phyloP scores from a whole-genome alignment of 1,140 invertebrate species.

The Pristionchus pacificus region DNA sequence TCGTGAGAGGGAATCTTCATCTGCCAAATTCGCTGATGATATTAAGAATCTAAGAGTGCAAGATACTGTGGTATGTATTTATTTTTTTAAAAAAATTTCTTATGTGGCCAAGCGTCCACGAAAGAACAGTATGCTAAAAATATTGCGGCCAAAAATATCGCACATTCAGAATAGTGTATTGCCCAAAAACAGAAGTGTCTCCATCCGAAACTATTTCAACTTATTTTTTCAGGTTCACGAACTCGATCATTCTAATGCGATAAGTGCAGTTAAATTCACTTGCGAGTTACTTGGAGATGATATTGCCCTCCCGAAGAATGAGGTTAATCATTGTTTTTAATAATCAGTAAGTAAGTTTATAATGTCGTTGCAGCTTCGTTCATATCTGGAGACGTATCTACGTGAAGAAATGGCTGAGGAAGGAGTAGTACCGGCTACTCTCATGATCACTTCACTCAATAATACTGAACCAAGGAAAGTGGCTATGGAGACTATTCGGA shows the following conservation, averaged over 20 bases:
- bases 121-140: no score
- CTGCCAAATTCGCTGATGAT: not conserved
- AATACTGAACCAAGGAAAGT: conserved; percentile 1
- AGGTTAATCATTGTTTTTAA: conserved; percentile 14
- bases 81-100: no score
- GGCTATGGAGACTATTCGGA: conserved; percentile 31
- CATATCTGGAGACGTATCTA: conserved; percentile 24
- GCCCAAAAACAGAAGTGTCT: no score
- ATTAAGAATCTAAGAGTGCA: conserved; percentile 4
- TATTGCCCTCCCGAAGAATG: conserved; percentile 8
- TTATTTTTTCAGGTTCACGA: conserved; percentile 20
- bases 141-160: no score
- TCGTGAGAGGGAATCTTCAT: conserved; percentile 1
- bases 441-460: conserved; percentile 30
- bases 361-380: conserved; percentile 18
- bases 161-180: no score
- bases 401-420: conserved; percentile 16
- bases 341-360: not conserved
- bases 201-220: no score
- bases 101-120: no score
- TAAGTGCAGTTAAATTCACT: conserved; percentile 24
- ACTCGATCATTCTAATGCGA: conserved; percentile 26
- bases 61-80: not conserved
- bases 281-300: conserved; percentile 32
- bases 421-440: conserved; percentile 15